Evolutionary conservation across 2,888 invertebrate genomes (phyloP), one percentile per base, ranked within the genome.

Genomic region (Hydrotaea diabolus): DNA sequence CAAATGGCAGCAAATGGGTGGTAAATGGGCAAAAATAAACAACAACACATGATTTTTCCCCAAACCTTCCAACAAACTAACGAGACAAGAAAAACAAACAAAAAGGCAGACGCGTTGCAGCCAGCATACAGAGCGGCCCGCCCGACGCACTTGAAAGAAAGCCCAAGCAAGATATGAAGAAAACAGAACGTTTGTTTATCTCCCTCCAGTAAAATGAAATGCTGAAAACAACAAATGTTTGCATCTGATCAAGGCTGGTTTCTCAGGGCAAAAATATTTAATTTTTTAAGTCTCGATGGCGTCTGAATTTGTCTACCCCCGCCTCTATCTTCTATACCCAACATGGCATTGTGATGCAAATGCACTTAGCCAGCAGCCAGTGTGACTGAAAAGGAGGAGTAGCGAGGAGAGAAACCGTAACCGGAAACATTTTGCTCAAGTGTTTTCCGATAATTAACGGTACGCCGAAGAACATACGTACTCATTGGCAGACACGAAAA

Each of bases 401-500:
- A 39, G 39, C 7, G 39, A 9, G 13, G 39, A 36, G 4, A 39
- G 39, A 39, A 39, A 39, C 8, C 9, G 71, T 53, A 66, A 82
- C 85, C 85, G 85, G 85, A 85, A 82, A 77, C 69, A 77, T 62
- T 81, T 80, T 74, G 69, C 79, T 82, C 31, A 79, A 85, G 85
- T 85, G 77, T 80, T 85, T 85, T 85, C 79, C 85, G 82, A 85
- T 85, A 85, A 82, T 85, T 82, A 85, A 82, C 73, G 74, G 74
- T 74, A 74, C 57, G 13, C 55, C 39, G 55, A 15, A 5, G 46
- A 11, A 21, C 9, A 71, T 19, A 31, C 53, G 23, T 31, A 55
- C 36, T 1, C 19, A n/a, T n/a, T n/a, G n/a, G n/a, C n/a, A n/a
- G n/a, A n/a, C 13, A 66, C 43, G n/a, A n/a, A n/a, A n/a, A n/a